Base-by-base conservation (phyloP, 2,113 vertebrate genomes). In the Mastomys natalensis region DNA sequence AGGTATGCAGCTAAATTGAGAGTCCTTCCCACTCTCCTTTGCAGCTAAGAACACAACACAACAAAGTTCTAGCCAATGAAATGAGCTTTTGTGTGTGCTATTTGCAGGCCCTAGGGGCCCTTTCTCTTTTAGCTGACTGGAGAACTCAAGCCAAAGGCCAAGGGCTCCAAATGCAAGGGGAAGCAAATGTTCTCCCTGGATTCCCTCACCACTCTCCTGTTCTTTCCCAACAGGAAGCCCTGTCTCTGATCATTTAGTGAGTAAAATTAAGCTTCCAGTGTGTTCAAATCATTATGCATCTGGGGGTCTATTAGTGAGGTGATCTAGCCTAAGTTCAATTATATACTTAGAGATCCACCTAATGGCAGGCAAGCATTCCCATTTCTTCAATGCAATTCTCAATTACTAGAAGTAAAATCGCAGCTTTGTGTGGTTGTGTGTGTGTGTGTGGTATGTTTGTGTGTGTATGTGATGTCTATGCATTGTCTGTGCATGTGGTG, bases 361-460 rank as follows among this genome's bases (percentile, higher is more conserved):
- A 78, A 78, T 16, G 24, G 62, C 48, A 93, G 0, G 43, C 45
- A 94, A 85, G 16, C 31, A 86, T 90, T 94, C 81, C 80, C 64
- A 68, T 70, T 93, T 92, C 37, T 92, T 85, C 19, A 95, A 92
- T 43, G 45, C 85, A 85, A 95, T 93, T 66, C 21, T 91, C 37
- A 91, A 82, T 64, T 66, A 64, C 9, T 92, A 2, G 29, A 93
- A 77, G n/a, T 60, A 74, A 92, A 92, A 94, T 51, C 34, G 80
- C 40, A 78, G 45, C 19, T 95, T 64, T 66, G 70, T 37, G 34
- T 22, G 31, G 26, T 11, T 24, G 4, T n/a, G 9, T 15, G 29
- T 17, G 26, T 17, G 76, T 7, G 17, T 40, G 72, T n/a, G 16
- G 37, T 26, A 2, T 6, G 11, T 45, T 45, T 45, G 9, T 24